Evolutionary conservation across 2,113 vertebrate species (phyloP).

Genomic region (Pitta sordida): DNA sequence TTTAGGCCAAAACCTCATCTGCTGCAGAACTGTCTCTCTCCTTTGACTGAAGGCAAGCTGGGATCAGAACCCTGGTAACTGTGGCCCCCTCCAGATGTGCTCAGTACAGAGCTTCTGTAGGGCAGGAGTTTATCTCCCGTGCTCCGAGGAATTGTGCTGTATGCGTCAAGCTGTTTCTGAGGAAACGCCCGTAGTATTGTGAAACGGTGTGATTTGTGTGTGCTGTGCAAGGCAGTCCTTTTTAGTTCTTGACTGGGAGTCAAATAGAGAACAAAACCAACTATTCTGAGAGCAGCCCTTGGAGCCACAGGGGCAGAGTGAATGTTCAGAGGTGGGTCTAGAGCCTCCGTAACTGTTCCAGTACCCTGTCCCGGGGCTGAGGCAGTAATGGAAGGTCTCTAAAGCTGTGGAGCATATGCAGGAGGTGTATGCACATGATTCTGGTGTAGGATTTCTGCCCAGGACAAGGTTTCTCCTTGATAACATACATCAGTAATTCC

Average conservation of each 20-base stretch:
- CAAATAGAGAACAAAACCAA: not conserved
- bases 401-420: accelerated
- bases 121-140: not conserved
- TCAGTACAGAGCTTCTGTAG: not conserved
- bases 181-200: not conserved
- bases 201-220: not conserved
- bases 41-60: not conserved
- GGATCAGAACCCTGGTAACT: not conserved
- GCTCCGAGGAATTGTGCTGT: not conserved
- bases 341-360: not conserved
- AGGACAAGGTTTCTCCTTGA: not conserved
- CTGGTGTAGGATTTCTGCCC: not conserved
- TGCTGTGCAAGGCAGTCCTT: not conserved
- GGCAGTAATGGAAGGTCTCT: not conserved
- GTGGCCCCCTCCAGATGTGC: not conserved
- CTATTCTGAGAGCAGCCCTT: not conserved
- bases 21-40: not conserved
- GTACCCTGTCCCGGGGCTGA: not conserved
- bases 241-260: not conserved
- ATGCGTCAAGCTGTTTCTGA: not conserved
- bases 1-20: constrained; percentile 18
- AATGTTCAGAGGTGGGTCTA: not conserved
- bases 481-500: not conserved
- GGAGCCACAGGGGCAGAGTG: not conserved
- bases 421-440: not conserved